Percentiles rank a stretch among this genome's conserved stretches.
phyloP scores from a whole-genome alignment of 1,140 invertebrate genomes.

The Acromyrmex heyeri region DNA sequence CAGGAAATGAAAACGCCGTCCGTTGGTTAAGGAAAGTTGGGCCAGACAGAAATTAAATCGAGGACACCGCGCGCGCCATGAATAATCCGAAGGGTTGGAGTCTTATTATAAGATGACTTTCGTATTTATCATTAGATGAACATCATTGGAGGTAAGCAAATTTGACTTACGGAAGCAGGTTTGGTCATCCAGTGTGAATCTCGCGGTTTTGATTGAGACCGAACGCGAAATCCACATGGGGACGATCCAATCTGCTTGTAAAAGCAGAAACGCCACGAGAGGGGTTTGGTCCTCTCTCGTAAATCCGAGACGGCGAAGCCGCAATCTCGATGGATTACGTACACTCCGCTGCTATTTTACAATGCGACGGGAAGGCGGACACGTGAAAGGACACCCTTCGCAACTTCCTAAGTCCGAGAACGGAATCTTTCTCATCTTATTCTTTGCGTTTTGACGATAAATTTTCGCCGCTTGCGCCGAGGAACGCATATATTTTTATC shows the following conservation, averaged over 20 bases:
- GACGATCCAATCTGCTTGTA: constrained; percentile 75
- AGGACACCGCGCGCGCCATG: not conserved
- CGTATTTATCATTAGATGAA: constrained; percentile 45
- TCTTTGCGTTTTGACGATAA: constrained; percentile 48
- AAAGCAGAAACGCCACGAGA: constrained; percentile 70
- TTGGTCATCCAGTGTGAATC: constrained; percentile 25
- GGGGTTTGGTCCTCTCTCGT: constrained; percentile 39
- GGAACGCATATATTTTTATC: not conserved
- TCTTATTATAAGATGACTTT: constrained; percentile 28
- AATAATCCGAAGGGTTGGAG: not conserved
- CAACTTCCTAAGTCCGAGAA: constrained; percentile 42
- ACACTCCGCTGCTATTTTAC: constrained; percentile 70
- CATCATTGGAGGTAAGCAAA: constrained; percentile 23
- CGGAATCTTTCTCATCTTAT: constrained; percentile 50
- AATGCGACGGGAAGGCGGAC: constrained; percentile 53
- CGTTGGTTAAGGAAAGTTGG: constrained; percentile 15
- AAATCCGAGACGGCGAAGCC: constrained; percentile 69
- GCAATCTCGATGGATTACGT: constrained; percentile 76
- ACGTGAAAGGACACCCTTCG: constrained; percentile 4
- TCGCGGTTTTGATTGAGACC: constrained; percentile 49
- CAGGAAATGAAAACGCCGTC: constrained; percentile 38
- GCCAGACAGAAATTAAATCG: constrained; percentile 19
- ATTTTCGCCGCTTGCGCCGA: constrained; percentile 7
- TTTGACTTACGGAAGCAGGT: constrained; percentile 53
- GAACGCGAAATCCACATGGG: constrained; percentile 61